Evolutionary conservation across 2,797 vertebrate genomes (phyloP).

Genomic region (Sebastolobus altivelis): DNA sequence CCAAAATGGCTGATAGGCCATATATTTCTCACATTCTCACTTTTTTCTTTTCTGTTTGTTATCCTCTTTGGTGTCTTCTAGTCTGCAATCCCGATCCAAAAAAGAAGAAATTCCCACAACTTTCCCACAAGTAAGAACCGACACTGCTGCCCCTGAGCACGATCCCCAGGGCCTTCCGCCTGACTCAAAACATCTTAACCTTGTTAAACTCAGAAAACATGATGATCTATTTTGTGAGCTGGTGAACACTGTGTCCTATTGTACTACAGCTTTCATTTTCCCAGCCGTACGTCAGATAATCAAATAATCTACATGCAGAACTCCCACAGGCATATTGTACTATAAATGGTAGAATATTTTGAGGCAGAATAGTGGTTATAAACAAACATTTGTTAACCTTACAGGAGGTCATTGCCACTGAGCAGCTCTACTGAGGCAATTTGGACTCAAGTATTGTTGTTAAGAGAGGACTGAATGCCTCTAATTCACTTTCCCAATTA

Average conservation of each 20-base stretch:
- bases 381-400: background rate
- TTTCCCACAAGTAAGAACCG: constrained; percentile 81
- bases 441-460: background rate
- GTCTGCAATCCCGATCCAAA: constrained; percentile 72
- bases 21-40: constrained; percentile 20
- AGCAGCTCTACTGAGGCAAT: background rate
- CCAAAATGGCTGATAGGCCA: background rate
- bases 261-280: background rate
- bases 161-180: background rate
- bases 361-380: background rate
- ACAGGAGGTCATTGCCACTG: background rate
- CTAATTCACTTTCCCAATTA: background rate
- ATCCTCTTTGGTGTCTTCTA: constrained; percentile 35
- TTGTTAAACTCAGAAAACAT: constrained; percentile 56
- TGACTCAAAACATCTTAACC: constrained; percentile 59
- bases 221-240: constrained; percentile 17
- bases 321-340: background rate
- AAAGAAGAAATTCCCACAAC: constrained; percentile 73
- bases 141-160: constrained; percentile 13
- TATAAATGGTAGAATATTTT: background rate
- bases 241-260: constrained; percentile 25
- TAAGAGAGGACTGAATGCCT: background rate
- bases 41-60: constrained; percentile 7
- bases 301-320: background rate
- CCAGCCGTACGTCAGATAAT: constrained; percentile 9